Evolutionary conservation across 1,140 invertebrate genomes (phyloP), one percentile per base, ranked within the genome.

Genomic region (Antheraea pernyi): DNA sequence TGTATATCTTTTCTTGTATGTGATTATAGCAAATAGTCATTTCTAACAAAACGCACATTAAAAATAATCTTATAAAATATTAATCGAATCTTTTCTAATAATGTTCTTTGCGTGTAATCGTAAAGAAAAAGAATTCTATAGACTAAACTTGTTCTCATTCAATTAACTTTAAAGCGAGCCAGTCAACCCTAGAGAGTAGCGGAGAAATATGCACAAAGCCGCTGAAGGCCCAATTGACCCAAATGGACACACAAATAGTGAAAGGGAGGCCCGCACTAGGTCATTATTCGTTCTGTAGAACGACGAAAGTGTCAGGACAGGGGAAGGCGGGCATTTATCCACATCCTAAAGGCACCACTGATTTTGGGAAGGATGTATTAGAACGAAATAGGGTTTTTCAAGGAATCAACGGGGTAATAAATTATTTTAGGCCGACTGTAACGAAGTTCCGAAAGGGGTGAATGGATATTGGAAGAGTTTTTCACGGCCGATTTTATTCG

Each of bases 191-290:
- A 42, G 11, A 19, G n/a, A n/a, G 7, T 48, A 60, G 67, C 46
- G 74, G 65, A 76, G 78, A 78, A 85, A 84, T 83, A 84, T 87
- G 82, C 81, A 86, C 79, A 82, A 80, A 88, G 82, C 80, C 72
- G 72, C 78, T 78, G 76, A 77, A 87, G 79, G 80, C 76, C 81
- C 89, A 88, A 90, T 90, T 84, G 88, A 90, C 88, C 89, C 82
- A 88, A 90, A 91, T 90, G 85, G 86, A 80, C 85, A 85, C 78
- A 87, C 83, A 84, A 91, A 91, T 88, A 91, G 89, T 86, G 81
- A 89, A 86, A 82, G 78, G 75, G 68, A 84, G 78, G 74, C 76
- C 79, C 78, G 68, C 65, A 83, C 81, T 81, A 82, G 84, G 83
- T 89, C 88, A 89, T 91, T 90, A 89, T 85, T 88, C 86, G 84